Evolutionary conservation across 2,888 invertebrate species (phyloP).

Genomic region (Empis stercorea): DNA sequence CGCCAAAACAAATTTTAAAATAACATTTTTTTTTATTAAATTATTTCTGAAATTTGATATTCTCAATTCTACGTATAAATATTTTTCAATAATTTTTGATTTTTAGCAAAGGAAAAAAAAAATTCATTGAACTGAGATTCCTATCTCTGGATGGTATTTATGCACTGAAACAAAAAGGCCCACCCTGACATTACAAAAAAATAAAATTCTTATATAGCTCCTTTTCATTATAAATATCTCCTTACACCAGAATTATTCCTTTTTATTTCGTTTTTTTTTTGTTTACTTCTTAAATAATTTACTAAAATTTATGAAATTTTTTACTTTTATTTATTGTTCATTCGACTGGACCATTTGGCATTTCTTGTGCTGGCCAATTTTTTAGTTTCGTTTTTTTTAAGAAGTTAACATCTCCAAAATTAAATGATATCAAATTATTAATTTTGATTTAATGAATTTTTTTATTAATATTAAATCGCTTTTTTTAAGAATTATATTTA

Average conservation of each 20-base stretch:
- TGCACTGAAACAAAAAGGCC: no score
- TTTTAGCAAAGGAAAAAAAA: background rate
- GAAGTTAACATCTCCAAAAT: no score
- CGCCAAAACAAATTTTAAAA: no score
- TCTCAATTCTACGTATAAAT: conserved; percentile 9
- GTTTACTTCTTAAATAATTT: background rate
- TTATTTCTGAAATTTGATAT: conserved; percentile 17
- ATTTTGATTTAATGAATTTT: no score
- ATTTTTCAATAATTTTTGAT: background rate
- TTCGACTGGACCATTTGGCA: background rate
- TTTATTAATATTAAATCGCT: no score
- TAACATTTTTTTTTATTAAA: no score
- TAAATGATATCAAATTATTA: no score
- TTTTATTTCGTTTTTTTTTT: background rate
- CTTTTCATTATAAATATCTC: background rate
- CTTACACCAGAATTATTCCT: background rate
- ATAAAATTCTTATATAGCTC: no score
- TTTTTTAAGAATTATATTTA: no score
- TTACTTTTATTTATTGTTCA: background rate
- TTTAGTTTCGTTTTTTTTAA: no score
- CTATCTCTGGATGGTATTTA: background rate
- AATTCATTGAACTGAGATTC: conserved; percentile 10
- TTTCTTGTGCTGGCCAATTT: no score
- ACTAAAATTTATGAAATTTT: background rate
- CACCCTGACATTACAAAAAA: no score